Base-by-base conservation (phyloP, 2,113 vertebrate species). In the Semicossyphus pulcher region DNA sequence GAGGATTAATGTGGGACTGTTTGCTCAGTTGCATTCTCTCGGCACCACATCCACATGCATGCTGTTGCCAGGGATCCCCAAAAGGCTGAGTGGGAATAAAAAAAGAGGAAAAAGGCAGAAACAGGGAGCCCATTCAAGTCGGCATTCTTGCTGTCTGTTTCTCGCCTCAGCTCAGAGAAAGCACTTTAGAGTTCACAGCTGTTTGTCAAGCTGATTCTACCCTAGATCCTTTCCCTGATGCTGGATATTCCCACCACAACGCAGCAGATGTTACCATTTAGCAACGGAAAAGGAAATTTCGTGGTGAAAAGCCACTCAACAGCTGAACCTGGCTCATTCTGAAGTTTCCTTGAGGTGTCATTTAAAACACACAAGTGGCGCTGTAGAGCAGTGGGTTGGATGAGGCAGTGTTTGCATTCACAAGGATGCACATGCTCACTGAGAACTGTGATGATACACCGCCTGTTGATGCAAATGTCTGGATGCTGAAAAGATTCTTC, bases 91-190 rank as follows among this genome's bases (percentile, higher is more conserved):
- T 60, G 51, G 78, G 69, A 79, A 75, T 76, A 69, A 62, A 31
- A n/a, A 29, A 54, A 34, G 29, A 20, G 54, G 36, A 41, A 57
- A 63, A 51, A 81, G 34, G 15, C 41, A 18, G 68, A 64, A 80
- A 91, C 91, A 89, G 81, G 78, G 82, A 78, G 52, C 62, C 72
- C 76, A 88, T 90, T 91, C 84, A 90, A 57, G 69, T 45, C 77
- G 44, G 63, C 75, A 87, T 84, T 89, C 72, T 78, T 85, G 57
- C 59, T 61, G 23, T 72, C 76, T 59, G 63, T 68, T 77, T 77
- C 62, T 81, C 21, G 52, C 65, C 72, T 37, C 51, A 60, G 70
- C 56, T 73, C 41, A 80, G 63, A 71, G 64, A 81, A 88, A 76
- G 56, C 78, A 37, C 78, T 77, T 80, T 49, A 51, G 66, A 80